Base-by-base conservation (phyloP, 2,113 vertebrate genomes). In the Ardeotis arabs region DNA sequence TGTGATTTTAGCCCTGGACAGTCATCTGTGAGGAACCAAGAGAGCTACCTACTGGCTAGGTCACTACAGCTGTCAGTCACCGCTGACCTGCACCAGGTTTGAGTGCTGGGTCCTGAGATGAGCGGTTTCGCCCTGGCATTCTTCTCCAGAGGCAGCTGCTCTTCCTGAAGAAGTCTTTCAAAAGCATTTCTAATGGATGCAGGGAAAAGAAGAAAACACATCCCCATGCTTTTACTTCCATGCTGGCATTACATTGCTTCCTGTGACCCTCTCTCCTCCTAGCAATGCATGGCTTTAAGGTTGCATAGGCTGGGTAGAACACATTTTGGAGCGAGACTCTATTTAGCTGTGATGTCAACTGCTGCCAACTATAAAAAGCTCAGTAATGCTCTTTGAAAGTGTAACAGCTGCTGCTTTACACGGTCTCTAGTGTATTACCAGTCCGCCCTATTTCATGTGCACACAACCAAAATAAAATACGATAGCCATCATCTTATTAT, bases 341-440 rank as follows among this genome's bases (percentile, higher is more conserved):
- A 90, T 96, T 96, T 94, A 94, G 90, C 92, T 0, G 0, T 93
- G 92, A 93, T 95, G 96, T 90, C 96, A 96, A 84, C 90, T 89
- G 93, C 96, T 94, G 96, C 83, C 92, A 89, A 81, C 92, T 96
- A 95, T 90, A 96, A 96, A 96, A 95, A 95, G 96, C 90, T 95
- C 92, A 31, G 90, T 94, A 94, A 95, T 90, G 83, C 90, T 93
- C 93, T 94, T 88, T 95, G 92, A 84, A 95, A 96, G 76, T 93
- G 69, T 92, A 94, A 90, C 96, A 95, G 96, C 95, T 97, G 96
- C 93, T 95, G 88, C 80, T 90, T 20, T 67, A 17, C 72, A 37
- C 68, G 39, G 78, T 92, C 95, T 69, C 90, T 75, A 64, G 68
- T 92, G 96, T 90, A 84, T 96, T 84, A 92, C 76, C 79, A 70